Percentiles rank a stretch among this genome's conserved stretches.
Evolutionary conservation across 2,797 vertebrate species (phyloP).

Genomic region (Silurus lanzhouensis): DNA sequence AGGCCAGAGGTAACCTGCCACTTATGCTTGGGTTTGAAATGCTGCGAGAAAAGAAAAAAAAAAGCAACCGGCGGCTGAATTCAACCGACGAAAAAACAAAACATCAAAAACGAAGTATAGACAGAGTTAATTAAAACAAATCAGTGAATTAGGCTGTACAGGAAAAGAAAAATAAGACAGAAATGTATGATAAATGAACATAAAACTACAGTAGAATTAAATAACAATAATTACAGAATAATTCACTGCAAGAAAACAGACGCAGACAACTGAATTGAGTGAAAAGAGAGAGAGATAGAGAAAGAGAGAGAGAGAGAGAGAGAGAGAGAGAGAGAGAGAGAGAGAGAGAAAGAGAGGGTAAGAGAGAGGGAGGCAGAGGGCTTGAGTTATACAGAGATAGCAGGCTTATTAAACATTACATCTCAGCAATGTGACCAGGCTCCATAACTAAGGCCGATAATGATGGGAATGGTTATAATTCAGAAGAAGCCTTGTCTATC

Average conservation of each 20-base stretch:
- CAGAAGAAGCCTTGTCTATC: slow-evolving; percentile 7
- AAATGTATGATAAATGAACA: not conserved
- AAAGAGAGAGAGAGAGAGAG: not conserved
- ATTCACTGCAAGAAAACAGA: not conserved
- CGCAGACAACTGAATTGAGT: not conserved
- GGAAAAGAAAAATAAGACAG: too few species aligned
- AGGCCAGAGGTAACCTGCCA: slow-evolving; percentile 15
- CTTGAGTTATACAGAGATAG: not conserved
- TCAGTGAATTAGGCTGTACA: not conserved
- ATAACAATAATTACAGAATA: not conserved
- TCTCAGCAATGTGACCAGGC: not conserved
- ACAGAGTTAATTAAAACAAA: not conserved
- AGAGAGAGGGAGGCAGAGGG: not conserved
- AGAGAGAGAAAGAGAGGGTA: not conserved
- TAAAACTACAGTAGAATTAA: not conserved
- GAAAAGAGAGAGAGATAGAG: not conserved
- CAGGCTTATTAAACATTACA: slow-evolving; percentile 18
- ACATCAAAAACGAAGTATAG: not conserved
- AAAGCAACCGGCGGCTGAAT: not conserved
- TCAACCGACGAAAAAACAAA: too few species aligned
- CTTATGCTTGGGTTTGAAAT: not conserved
- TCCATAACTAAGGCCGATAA: slow-evolving; percentile 39
- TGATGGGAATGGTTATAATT: slow-evolving; percentile 39
- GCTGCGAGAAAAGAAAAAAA: not conserved
- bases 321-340: not conserved